phyloP scores from a whole-genome alignment of 2,113 vertebrate species.

The Chamaetylas fuelleborni region DNA sequence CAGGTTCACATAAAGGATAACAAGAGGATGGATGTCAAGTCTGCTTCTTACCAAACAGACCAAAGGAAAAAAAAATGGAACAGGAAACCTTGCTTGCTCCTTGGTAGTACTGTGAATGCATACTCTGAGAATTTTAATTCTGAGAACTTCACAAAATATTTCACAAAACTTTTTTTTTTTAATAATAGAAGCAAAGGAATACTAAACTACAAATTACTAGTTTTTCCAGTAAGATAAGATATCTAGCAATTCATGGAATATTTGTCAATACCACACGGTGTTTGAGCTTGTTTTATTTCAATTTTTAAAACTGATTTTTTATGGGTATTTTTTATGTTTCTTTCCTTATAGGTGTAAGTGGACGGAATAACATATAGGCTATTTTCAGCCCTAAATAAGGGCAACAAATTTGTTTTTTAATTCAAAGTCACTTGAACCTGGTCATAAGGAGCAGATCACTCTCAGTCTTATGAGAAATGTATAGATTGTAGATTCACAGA shows the following conservation, averaged over 20 bases:
- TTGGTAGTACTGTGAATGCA: neutral
- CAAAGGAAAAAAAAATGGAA: neutral
- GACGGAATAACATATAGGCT: neutral
- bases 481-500: neutral
- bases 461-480: neutral
- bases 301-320: neutral
- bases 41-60: neutral
- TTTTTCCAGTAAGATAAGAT: neutral
- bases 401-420: neutral
- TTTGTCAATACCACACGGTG: neutral
- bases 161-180: fast-evolving
- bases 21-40: neutral
- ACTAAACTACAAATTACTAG: neutral
- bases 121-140: neutral
- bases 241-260: neutral
- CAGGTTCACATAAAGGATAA: neutral
- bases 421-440: neutral
- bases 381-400: neutral
- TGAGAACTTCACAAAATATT: neutral
- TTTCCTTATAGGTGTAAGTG: neutral
- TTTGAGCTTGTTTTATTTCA: neutral
- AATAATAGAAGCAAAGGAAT: neutral
- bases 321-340: neutral
- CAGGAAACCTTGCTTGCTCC: neutral
- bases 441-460: neutral